These are phyloP conservation scores for Onchidella celtica DNA, from an alignment of 2,888 invertebrate genomes.

Conservation along the genomic window DNA sequence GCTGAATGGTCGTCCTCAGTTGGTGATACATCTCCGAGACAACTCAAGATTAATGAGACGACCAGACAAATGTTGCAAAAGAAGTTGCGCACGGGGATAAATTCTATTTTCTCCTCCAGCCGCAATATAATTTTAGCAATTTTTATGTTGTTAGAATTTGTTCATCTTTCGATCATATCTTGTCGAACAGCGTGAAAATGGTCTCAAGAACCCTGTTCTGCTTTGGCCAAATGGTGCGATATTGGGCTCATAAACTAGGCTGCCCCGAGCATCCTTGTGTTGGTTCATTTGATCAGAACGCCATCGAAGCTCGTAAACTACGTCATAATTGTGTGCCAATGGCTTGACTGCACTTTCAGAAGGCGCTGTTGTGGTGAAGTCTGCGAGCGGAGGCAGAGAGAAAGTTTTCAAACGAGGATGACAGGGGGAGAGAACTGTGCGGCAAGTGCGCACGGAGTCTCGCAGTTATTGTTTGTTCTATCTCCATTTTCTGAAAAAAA, in stretches of 20 bases:
- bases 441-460: too few relatives aligned
- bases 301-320: slow-evolving; percentile 43
- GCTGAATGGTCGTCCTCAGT: too few relatives aligned
- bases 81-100: too few relatives aligned
- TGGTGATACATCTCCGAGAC: too few relatives aligned
- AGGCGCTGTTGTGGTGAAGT: slow-evolving; percentile 8
- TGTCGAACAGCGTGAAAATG: slow-evolving; percentile 34
- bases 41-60: too few relatives aligned
- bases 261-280: slow-evolving; percentile 11
- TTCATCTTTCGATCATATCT: neutral
- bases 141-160: too few relatives aligned
- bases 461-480: too few relatives aligned
- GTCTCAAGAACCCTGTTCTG: slow-evolving; percentile 1
- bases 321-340: slow-evolving; percentile 46
- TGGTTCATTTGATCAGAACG: slow-evolving; percentile 39
- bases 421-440: too few relatives aligned
- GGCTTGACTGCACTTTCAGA: slow-evolving; percentile 29
- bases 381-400: neutral
- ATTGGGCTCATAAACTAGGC: slow-evolving; percentile 31
- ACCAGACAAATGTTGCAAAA: too few relatives aligned
- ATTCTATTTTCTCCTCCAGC: too few relatives aligned
- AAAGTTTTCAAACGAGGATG: slow-evolving; percentile 12
- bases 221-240: slow-evolving; percentile 2
- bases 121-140: too few relatives aligned
- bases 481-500: too few relatives aligned